Evolutionary conservation across 35 echinoderm and acorn worm genomes (phyloP).

Genomic region (Patiria miniata): DNA sequence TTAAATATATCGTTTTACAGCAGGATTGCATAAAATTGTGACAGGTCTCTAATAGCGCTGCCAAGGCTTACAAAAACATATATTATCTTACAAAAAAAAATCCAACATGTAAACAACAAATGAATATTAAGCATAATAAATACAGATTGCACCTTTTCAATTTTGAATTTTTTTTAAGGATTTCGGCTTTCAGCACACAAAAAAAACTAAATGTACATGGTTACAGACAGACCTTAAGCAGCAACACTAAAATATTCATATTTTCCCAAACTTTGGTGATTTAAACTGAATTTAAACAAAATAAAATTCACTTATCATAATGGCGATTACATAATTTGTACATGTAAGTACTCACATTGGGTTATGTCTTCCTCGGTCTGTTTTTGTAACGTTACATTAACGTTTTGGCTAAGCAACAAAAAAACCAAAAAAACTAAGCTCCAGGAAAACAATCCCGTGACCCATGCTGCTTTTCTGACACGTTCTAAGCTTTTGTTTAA

Average conservation of each 20-base stretch:
- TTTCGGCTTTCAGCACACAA: not conserved
- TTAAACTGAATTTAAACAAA: too few species aligned
- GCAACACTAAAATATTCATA: not conserved
- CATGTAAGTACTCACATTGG: too few species aligned
- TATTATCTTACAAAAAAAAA: not conserved
- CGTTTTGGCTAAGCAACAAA: too few species aligned
- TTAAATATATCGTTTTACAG: not conserved
- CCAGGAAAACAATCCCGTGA: too few species aligned
- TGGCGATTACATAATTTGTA: too few species aligned
- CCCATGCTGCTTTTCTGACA: too few species aligned
- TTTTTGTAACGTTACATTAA: too few species aligned
- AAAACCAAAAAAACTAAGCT: too few species aligned
- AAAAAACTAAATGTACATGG: not conserved
- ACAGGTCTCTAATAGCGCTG: not conserved
- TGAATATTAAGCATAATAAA: slow-evolving; percentile 14
- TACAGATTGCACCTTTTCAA: slow-evolving; percentile 1
- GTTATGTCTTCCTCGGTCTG: too few species aligned
- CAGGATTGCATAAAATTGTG: not conserved
- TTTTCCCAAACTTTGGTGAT: not conserved
- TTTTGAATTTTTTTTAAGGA: not conserved
- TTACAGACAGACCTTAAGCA: too few species aligned
- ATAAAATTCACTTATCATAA: too few species aligned
- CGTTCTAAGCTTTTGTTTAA: too few species aligned
- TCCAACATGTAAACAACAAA: not conserved
- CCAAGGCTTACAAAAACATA: not conserved